These are phyloP conservation scores for Diadema setosum DNA, from an alignment of 35 echinoderm and acorn worm species.

Conservation along the genomic window DNA sequence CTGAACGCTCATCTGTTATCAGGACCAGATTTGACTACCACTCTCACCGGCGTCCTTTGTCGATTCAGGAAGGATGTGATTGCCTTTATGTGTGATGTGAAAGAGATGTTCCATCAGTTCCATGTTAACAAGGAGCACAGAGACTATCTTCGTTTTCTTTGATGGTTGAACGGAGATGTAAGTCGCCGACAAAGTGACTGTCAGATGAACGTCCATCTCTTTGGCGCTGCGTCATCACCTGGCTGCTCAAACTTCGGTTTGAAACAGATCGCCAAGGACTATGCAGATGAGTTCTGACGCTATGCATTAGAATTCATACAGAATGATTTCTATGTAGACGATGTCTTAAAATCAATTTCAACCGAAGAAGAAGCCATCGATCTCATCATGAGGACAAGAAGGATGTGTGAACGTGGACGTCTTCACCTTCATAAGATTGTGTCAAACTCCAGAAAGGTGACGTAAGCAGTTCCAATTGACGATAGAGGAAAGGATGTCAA, in stretches of 20 bases:
- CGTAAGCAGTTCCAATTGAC: slow-evolving; percentile 6
- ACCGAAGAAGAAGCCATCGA: slow-evolving; percentile 38
- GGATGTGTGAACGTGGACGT: slow-evolving; percentile 30
- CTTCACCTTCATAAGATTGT: slow-evolving; percentile 33
- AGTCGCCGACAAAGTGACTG: not conserved
- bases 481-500: slow-evolving; percentile 23
- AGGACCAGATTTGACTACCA: slow-evolving; percentile 74
- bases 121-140: slow-evolving; percentile 37
- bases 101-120: slow-evolving; percentile 74
- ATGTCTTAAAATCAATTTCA: slow-evolving; percentile 31
- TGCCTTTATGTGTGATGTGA: slow-evolving; percentile 53
- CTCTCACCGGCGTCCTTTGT: slow-evolving; percentile 51
- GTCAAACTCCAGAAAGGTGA: slow-evolving; percentile 16
- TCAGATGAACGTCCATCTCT: slow-evolving; percentile 46
- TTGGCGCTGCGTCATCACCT: slow-evolving; percentile 51
- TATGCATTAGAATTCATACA: slow-evolving; percentile 30
- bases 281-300: slow-evolving; percentile 23
- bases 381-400: not conserved
- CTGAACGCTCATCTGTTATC: slow-evolving; percentile 59
- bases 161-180: slow-evolving; percentile 48
- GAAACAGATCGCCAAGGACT: slow-evolving; percentile 38
- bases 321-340: slow-evolving; percentile 83
- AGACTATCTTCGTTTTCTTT: slow-evolving; percentile 55
- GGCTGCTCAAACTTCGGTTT: slow-evolving; percentile 70
- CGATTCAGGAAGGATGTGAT: slow-evolving; percentile 58